Base-by-base conservation (phyloP, 2,888 invertebrate genomes). In the Lasioglossum villosulum region DNA sequence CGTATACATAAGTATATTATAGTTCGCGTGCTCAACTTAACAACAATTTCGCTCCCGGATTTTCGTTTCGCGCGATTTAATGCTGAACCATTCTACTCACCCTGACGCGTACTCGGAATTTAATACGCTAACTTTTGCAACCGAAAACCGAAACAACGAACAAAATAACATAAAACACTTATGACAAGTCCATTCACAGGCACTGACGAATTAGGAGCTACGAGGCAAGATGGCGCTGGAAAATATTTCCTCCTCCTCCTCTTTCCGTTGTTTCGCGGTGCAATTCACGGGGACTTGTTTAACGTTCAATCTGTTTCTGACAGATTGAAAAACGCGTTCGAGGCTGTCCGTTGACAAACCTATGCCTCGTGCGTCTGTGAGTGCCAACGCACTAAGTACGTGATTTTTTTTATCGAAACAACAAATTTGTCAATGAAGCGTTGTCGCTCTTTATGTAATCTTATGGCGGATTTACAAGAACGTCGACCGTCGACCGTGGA, bases 101-200 rank as follows among this genome's bases (percentile, higher is more conserved):
- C 93, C 93, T 86, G 81, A 78, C 78, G 86, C 88, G 82, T 81
- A 92, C 90, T 86, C 84, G 86, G 89, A 92, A 93, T 92, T 93
- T 92, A 89, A 90, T 88, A 88, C 86, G 78, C 86, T 82, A 87
- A 87, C 82, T 86, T 81, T 89, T 89, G 83, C 77, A 85, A 90
- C 89, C 91, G 83, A 91, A 92, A 92, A 90, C 89, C 90, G 84
- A 91, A 92, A 92, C 85, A 84, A 88, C 89, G 88, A 90, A 90
- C 82, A 93, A 93, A 94, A 93, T 92, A 93, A 93, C 89, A 92
- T 91, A 91, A 91, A 90, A 93, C 92, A 92, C 93, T 93, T 94
- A 91, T 94, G 94, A 94, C 94, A 94, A 94, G 92, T 93, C 93
- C 94, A 94, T 93, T 94, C 94, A 94, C 94, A 93, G 91, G 91